Conservation (phyloP, 2,797 vertebrate species). For the Parauchenoglanis punctatus region DNA sequence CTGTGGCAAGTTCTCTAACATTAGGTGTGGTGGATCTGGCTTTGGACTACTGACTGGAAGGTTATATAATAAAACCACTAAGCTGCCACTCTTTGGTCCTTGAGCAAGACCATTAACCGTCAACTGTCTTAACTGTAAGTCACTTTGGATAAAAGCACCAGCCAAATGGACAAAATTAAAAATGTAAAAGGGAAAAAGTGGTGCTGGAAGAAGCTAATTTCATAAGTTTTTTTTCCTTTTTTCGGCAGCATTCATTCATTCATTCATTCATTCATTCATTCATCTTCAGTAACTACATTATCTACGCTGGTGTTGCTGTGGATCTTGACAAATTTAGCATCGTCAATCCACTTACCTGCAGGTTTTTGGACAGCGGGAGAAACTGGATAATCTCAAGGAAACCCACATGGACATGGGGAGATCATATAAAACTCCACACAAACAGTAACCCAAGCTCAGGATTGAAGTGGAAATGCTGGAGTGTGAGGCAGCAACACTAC, state of each 20-base stretch:
- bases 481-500: neutral
- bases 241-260: neutral
- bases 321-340: neutral
- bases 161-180: neutral
- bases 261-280: neutral
- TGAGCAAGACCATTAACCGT: neutral
- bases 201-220: neutral
- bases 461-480: neutral
- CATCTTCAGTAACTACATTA: neutral
- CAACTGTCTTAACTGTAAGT: neutral
- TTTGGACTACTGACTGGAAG: neutral
- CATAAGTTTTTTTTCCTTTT: neutral
- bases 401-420: neutral
- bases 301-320: neutral
- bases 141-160: neutral
- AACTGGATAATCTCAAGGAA: neutral
- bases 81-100: neutral
- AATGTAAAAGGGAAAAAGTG: neutral
- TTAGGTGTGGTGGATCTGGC: neutral
- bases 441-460: neutral
- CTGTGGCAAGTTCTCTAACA: neutral
- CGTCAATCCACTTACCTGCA: neutral
- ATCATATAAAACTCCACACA: neutral
- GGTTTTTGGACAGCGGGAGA: neutral
- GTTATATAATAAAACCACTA: neutral